Conservation (phyloP, 2,888 invertebrate species). For the Melikaiella ostensackeni region DNA sequence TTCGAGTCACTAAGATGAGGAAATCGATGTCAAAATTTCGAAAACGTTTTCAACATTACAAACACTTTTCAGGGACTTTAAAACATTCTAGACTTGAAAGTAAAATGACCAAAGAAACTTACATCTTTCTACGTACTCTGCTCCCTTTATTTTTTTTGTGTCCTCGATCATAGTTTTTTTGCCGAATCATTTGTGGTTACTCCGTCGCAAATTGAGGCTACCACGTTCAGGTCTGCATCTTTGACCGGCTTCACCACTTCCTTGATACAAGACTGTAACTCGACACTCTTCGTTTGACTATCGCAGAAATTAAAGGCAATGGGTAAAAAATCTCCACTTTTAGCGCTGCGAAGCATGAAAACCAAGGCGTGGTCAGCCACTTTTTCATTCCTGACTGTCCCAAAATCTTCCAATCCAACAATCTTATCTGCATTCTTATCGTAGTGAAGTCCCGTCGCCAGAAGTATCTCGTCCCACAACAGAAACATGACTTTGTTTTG, state of each 20-base stretch:
- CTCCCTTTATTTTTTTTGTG: neutral
- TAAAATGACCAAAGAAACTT: too few relatives aligned
- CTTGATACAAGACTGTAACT: slow-evolving; percentile 42
- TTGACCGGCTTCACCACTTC: neutral
- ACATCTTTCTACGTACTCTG: too few relatives aligned
- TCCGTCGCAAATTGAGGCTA: neutral
- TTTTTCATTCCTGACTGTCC: slow-evolving; percentile 24
- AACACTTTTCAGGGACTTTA: too few relatives aligned
- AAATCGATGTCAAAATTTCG: too few relatives aligned
- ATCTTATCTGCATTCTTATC: slow-evolving; percentile 34
- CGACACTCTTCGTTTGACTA: slow-evolving; percentile 38
- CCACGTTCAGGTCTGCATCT: neutral
- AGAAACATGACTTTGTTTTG: slow-evolving; percentile 2
- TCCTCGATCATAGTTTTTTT: neutral
- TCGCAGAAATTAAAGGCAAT: slow-evolving; percentile 43
- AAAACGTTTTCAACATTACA: too few relatives aligned
- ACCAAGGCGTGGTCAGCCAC: slow-evolving; percentile 46
- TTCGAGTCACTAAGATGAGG: too few relatives aligned
- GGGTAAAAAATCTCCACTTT: slow-evolving; percentile 39
- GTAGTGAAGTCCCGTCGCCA: slow-evolving; percentile 32
- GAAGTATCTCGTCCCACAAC: neutral
- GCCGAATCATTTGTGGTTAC: neutral
- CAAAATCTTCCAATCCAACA: slow-evolving; percentile 47
- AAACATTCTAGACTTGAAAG: too few relatives aligned
- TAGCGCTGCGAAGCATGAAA: slow-evolving; percentile 42